phyloP scores from a whole-genome alignment of 1,140 invertebrate genomes.

The Brachionus angularis region DNA sequence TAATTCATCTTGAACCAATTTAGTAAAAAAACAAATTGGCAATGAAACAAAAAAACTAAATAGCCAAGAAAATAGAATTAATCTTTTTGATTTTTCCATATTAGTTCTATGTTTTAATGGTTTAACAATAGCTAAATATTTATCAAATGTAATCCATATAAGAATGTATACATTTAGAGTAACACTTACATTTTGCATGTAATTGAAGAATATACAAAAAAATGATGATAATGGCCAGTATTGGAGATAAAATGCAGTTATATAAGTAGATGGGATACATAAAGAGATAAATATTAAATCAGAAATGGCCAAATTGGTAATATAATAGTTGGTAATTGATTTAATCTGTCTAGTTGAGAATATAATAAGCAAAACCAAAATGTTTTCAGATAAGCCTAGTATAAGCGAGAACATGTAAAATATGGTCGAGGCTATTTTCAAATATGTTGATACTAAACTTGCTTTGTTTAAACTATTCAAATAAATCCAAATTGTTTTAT shows the following conservation, averaged over 20 bases:
- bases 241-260: constrained; percentile 68
- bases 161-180: constrained; percentile 70
- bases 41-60: background rate
- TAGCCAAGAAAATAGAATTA: background rate
- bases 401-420: no score
- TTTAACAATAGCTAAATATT: constrained; percentile 78
- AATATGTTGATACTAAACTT: no score
- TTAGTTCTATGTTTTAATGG: constrained; percentile 61
- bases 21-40: background rate
- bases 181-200: background rate
- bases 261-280: constrained; percentile 76
- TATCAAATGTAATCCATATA: constrained; percentile 76
- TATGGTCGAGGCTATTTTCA: no score
- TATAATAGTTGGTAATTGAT: constrained; percentile 82
- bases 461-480: no score
- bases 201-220: constrained; percentile 63
- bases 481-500: no score
- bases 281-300: constrained; percentile 77
- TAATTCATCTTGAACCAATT: no score
- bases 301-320: constrained; percentile 75
- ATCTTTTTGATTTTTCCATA: background rate
- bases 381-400: no score
- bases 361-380: no score
- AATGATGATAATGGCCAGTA: constrained; percentile 76
- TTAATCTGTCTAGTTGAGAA: no score